Conservation (phyloP, 2,113 vertebrate genomes). For the Stegostoma tigrinum region DNA sequence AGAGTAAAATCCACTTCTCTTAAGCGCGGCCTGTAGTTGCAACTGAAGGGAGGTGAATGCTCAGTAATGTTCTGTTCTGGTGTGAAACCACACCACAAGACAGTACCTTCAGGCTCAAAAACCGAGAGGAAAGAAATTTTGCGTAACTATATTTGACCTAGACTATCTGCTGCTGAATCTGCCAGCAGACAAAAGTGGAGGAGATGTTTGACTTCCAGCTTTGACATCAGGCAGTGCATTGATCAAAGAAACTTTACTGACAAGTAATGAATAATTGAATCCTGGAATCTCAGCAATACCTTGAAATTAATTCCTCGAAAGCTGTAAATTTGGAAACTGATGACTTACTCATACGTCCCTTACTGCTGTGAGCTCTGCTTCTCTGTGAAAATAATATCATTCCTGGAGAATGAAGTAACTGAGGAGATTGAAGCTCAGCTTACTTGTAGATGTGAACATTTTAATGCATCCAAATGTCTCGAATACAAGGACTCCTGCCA, state of each 20-base stretch:
- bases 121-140: too few species aligned
- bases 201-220: neutral
- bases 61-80: neutral
- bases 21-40: neutral
- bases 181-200: neutral
- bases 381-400: neutral
- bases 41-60: neutral
- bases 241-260: neutral
- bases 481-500: neutral
- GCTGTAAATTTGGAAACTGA: neutral
- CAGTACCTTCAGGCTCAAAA: neutral
- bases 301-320: conserved; percentile 20
- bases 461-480: conserved; percentile 2
- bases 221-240: neutral
- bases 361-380: neutral
- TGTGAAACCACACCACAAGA: neutral
- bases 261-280: conserved; percentile 11
- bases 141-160: conserved; percentile 9
- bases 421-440: neutral
- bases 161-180: neutral
- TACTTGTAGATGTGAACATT: neutral
- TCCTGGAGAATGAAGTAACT: conserved; percentile 1
- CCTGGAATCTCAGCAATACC: conserved; percentile 14
- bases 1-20: neutral
- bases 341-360: neutral